Evolutionary conservation across 2,888 invertebrate genomes (phyloP).

Genomic region (Druceiella hillmani): DNA sequence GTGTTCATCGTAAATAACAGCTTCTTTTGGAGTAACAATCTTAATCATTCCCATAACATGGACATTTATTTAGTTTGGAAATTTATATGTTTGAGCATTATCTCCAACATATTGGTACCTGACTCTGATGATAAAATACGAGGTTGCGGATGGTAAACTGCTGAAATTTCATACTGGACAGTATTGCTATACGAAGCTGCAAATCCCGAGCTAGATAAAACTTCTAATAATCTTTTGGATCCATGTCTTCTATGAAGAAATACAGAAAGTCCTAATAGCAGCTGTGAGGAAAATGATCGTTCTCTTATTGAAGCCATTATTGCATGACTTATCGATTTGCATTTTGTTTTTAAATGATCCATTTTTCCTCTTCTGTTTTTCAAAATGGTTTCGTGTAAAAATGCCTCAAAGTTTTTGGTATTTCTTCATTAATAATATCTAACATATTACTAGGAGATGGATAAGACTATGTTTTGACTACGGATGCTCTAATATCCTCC

Average conservation of each 20-base stretch:
- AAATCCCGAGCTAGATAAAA: conserved; percentile 13
- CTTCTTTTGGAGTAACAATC: conserved; percentile 20
- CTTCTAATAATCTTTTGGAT: conserved; percentile 12
- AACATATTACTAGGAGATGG: conserved; percentile 30
- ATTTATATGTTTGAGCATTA: conserved; percentile 16
- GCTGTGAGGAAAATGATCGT: conserved; percentile 21
- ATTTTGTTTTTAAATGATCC: conserved; percentile 31
- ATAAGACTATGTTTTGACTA: conserved; percentile 30
- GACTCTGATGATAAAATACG: conserved; percentile 8
- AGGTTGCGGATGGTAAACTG: conserved; percentile 16
- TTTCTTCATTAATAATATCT: conserved; percentile 26
- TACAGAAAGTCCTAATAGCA: conserved; percentile 11
- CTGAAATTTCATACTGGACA: conserved; percentile 22
- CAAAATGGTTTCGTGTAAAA: conserved; percentile 29
- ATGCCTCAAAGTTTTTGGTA: conserved; percentile 29
- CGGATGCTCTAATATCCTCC: conserved; percentile 31
- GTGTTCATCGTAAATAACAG: conserved; percentile 23
- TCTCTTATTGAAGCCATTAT: conserved; percentile 29
- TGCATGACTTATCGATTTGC: conserved; percentile 29
- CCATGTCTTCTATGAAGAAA: conserved; percentile 13
- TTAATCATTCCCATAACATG: conserved; percentile 17
- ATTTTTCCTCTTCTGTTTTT: conserved; percentile 29
- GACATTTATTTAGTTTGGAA: conserved; percentile 10
- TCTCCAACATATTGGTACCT: conserved; percentile 23
- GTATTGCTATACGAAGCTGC: conserved; percentile 12